Conservation (phyloP, 2,797 vertebrate genomes). For the Alectoris magna region DNA sequence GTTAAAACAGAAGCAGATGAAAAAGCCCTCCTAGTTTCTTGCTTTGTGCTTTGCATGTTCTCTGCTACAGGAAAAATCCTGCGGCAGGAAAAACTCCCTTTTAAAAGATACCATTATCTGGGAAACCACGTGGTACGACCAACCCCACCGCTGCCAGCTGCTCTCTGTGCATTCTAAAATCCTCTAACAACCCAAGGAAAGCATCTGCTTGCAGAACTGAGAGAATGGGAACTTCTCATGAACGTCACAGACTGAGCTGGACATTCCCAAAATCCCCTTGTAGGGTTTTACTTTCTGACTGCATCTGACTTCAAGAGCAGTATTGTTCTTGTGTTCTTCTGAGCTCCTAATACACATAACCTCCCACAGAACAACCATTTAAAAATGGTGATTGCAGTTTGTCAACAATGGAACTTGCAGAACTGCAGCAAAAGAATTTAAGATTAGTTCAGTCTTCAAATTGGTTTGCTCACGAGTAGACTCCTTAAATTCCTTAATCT, state of each 20-base stretch:
- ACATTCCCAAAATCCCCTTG: neutral
- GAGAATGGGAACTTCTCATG: neutral
- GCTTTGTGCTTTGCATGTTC: neutral
- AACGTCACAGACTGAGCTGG: neutral
- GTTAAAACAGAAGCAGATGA: slow-evolving; percentile 15
- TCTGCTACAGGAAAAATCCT: neutral
- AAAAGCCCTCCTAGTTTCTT: neutral
- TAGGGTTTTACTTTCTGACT: neutral
- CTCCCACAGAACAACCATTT: neutral
- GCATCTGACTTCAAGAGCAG: neutral
- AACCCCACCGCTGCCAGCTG: neutral
- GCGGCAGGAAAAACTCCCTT: neutral
- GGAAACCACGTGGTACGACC: neutral
- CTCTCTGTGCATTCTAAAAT: neutral
- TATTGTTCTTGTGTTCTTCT: neutral
- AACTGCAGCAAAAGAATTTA: slow-evolving; percentile 12
- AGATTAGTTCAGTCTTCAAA: slow-evolving; percentile 50
- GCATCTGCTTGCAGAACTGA: neutral
- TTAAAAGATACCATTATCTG: neutral
- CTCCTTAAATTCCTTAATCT: slow-evolving; percentile 58
- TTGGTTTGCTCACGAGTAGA: slow-evolving; percentile 3
- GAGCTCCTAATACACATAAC: neutral
- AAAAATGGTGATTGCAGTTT: neutral
- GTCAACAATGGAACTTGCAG: neutral
- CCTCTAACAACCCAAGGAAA: neutral